These are phyloP conservation scores for Clarias fuscus DNA, from an alignment of 2,797 vertebrate species.

Conservation along the genomic window DNA sequence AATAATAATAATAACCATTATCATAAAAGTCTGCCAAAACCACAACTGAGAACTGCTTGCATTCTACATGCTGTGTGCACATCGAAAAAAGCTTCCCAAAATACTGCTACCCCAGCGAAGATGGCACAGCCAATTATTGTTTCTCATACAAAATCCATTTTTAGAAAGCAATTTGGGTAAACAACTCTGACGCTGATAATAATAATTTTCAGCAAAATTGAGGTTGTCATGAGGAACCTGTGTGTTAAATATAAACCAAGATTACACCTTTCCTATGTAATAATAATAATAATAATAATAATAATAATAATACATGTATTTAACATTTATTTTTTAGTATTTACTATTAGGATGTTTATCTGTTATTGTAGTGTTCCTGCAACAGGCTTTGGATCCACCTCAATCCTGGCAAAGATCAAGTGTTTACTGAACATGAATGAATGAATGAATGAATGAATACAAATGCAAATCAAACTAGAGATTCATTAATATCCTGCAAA, in stretches of 20 bases:
- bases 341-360: no score
- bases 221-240: not conserved
- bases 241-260: not conserved
- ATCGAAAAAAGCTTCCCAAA: slow-evolving; percentile 7
- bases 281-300: not conserved
- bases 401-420: not conserved
- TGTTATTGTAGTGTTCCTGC: no score
- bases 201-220: not conserved
- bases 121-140: slow-evolving; percentile 1
- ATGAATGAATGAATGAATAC: not conserved
- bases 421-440: not conserved
- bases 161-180: slow-evolving; percentile 10
- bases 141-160: slow-evolving; percentile 6
- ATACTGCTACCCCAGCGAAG: not conserved
- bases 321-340: not conserved
- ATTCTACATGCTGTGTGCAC: slow-evolving; percentile 28
- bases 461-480: not conserved
- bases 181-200: not conserved
- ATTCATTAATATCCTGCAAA: not conserved
- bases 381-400: not conserved
- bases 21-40: slow-evolving; percentile 11
- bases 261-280: not conserved
- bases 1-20: not conserved
- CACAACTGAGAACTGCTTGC: slow-evolving; percentile 32
- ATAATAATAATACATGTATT: not conserved